Evolutionary conservation across 2,888 invertebrate species (phyloP), one percentile per base, ranked within the genome.

Genomic region (Acronicta alni): DNA sequence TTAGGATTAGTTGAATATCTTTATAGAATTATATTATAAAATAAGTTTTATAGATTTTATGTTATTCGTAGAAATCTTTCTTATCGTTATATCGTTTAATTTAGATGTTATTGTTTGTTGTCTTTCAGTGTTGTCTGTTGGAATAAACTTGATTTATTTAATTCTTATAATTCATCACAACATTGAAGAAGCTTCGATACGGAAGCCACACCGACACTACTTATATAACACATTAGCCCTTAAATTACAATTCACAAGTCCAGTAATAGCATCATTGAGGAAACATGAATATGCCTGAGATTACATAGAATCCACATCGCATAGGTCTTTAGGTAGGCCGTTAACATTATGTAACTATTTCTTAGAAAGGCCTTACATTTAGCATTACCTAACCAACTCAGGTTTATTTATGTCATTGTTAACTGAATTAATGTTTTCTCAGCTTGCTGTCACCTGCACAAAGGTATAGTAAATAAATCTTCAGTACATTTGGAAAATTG

Each of bases 321-420:
- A 63, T 23, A 65, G 41, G 44, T 57, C 63, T 56, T 35, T 75
- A 59, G 47, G 46, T 45, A 45, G 57, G 67, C 65, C 37, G 52
- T 18, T 44, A 45, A 61, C 7, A 51, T 76, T 77, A 66, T 71
- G 64, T 73, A 77, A 77, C 58, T 44, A 53, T 48, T 51, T 37
- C 66, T 57, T 61, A 66, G 72, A 67, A 66, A 70, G 60, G 56
- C 43, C 48, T 73, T 67, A 63, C 62, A 63, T 75, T 67, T 51
- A 58, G 37, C 43, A 47, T 77, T 77, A 77, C 67, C 73, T 75
- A 75, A 77, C 58, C 37, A 20, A 52, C 53, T 37, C 18, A 18
- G 48, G 63, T 60, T 72, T 72, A 77, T 77, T 77, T 77, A 77
- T 77, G 62, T 71, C 61, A 72, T 77, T 77, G 77, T 77, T 75